Base-by-base conservation (phyloP, 1,140 invertebrate species). In the Kradibia gibbosae region DNA sequence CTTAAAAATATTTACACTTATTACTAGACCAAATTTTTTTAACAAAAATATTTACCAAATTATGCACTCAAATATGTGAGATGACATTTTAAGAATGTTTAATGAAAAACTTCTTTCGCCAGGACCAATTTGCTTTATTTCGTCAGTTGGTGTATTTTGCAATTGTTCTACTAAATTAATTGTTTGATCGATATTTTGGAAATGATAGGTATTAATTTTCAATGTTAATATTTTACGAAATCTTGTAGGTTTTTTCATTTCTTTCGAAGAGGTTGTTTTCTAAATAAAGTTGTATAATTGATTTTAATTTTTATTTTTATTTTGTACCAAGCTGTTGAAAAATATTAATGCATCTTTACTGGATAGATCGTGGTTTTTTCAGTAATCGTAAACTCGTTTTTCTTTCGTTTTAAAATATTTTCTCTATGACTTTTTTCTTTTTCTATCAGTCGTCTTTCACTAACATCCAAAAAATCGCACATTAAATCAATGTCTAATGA, bases 401-500 rank as follows among this genome's bases (percentile, higher is more conserved):
- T 53, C 34, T 86, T 53, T 81, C 87, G 76, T 28, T 83, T 67
- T n/a, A 48, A 67, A 22, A 85, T 31, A 73, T 77, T 81, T 39
- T 85, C 39, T 17, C 84, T 72, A 42, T 84, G 74, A 7, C 80
- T 71, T 10, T 85, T 42, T 53, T 81, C 86, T 65, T 84, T 85
- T 36, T 88, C 82, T 53, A 87, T 87, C 4, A 70, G 17, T 25
- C 86, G 79, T 80, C 84, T 87, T 82, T 87, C 78, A 28, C 81
- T 86, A 0, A 85, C 67, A 71, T 89, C 86, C 13, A 86, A 78
- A 77, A 89, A 88, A 65, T 87, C 60, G n/a, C 88, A 90, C 22
- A 53, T 34, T 78, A 90, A 22, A 31, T 87, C 80, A 45, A 86
- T 20, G 42, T 87, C 81, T 34, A 89, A 81, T 67, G 81, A 81